Evolutionary conservation across 2,113 vertebrate species (phyloP), one percentile per base, ranked within the genome.

Genomic region (Vimba vimba): DNA sequence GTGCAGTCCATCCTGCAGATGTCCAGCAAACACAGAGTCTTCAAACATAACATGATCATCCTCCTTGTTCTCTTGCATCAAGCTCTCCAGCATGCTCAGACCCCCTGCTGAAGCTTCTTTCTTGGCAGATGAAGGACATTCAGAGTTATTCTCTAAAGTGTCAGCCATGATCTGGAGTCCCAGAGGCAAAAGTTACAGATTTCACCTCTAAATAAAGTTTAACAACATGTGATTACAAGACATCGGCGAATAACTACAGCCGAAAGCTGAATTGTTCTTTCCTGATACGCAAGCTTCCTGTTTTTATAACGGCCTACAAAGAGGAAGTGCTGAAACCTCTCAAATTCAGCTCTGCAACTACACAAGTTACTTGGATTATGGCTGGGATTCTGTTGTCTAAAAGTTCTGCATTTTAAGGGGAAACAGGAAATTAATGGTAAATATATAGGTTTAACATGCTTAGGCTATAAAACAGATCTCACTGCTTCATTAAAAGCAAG

Each of bases 1-100:
- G 91, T 99, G 96, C 91, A 99, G 93, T 43, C 97, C 98, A 39
- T 92, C 96, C 92, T 99, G 98, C 33, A 99, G 96, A 90, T 96
- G 95, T 79, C 94, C 80, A 1, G 97, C 96, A 4, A 99, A 95
- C 50, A 96, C 96, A 0, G 94, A 93, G 74, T 99, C 98, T 0
- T 99, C 96, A 80, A 94, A 94, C 74, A 96, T 92, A 84, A 97
- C 94, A 17, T 91, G 95, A 6, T 93, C 94, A 1, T 88, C 93
- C 55, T 94, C 94, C 83, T 92, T 91, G n/a, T 90, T 94, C 68
- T 95, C 95, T 1, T 89, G 91, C 0, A 89, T 94, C 0, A 94
- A 95, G 77, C 91, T 92, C 91, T 91, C 94, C 79, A 92, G 89
- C 88, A 93, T 75, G 13, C 94, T 93, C 59, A 91, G 90, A 25